phyloP scores from a whole-genome alignment of 2,888 invertebrate genomes.

The Trachelus stipa region DNA sequence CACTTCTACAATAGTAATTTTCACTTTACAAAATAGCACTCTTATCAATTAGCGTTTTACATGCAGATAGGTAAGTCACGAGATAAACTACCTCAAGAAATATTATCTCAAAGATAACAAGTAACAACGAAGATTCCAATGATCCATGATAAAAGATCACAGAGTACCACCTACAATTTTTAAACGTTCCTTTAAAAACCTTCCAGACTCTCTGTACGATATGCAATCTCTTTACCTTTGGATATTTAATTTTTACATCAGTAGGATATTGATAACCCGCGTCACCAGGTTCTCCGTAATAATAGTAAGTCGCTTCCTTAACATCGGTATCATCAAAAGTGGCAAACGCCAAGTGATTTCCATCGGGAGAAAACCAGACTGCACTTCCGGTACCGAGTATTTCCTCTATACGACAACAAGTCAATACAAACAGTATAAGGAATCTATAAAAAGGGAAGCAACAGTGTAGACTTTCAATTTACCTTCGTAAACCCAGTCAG shows the following conservation, averaged over 20 bases:
- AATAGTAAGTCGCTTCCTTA: constrained; percentile 73
- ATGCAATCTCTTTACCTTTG: constrained; percentile 71
- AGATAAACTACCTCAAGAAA: too few species aligned
- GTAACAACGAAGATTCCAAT: too few species aligned
- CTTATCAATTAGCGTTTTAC: too few species aligned
- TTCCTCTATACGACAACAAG: constrained; percentile 75
- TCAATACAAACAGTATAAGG: not conserved
- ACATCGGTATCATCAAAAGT: constrained; percentile 80
- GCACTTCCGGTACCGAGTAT: constrained; percentile 78
- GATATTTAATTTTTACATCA: constrained; percentile 77
- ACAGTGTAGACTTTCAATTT: constrained; percentile 21
- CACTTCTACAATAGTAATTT: too few species aligned
- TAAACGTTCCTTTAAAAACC: too few species aligned
- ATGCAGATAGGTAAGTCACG: not conserved
- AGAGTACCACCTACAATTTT: too few species aligned
- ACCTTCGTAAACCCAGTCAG: constrained; percentile 97
- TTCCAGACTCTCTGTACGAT: too few species aligned
- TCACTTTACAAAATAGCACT: too few species aligned
- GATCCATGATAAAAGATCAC: too few species aligned
- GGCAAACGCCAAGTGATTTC: constrained; percentile 77
- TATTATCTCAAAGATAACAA: too few species aligned
- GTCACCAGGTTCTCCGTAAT: constrained; percentile 75
- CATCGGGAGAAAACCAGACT: constrained; percentile 83
- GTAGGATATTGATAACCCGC: constrained; percentile 76
- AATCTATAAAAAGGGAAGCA: not conserved